Percentiles rank a stretch among this genome's conserved stretches.
These are phyloP conservation scores for Paradoxurus hermaphroditus DNA, from an alignment of 2,113 vertebrate genomes.

Conservation along the genomic window DNA sequence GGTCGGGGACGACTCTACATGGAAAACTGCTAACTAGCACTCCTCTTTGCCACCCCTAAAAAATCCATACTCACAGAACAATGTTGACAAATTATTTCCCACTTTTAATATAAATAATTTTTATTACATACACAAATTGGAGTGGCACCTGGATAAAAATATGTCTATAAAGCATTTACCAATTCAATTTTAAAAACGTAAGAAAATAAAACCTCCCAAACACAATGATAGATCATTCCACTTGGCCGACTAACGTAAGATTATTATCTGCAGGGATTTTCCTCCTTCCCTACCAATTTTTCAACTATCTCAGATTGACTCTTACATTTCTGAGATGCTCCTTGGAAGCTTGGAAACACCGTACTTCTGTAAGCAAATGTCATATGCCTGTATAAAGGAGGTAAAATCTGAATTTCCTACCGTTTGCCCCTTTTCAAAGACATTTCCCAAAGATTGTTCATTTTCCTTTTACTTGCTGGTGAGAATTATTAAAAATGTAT, in stretches of 20 bases:
- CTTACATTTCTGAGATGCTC: constrained; percentile 40
- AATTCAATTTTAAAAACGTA: constrained; percentile 59
- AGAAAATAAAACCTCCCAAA: constrained; percentile 75
- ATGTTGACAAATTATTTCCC: constrained; percentile 66
- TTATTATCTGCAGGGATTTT: constrained; percentile 54
- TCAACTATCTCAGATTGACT: constrained; percentile 58
- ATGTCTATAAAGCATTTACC: constrained; percentile 74
- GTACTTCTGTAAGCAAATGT: constrained; percentile 38
- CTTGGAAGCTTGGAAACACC: constrained; percentile 38
- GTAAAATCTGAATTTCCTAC: constrained; percentile 7
- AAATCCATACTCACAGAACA: constrained; percentile 73
- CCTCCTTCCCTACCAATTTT: neutral
- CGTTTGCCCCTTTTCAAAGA: constrained; percentile 58
- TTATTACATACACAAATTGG: constrained; percentile 80
- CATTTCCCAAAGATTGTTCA: constrained; percentile 48
- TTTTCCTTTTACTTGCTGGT: constrained; percentile 64
- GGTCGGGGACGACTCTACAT: constrained; percentile 28
- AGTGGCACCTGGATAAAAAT: constrained; percentile 83
- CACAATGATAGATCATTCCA: constrained; percentile 57
- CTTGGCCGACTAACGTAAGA: neutral
- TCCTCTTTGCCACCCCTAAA: constrained; percentile 67
- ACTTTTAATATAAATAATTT: constrained; percentile 82
- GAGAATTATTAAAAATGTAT: constrained; percentile 55
- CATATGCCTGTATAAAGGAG: constrained; percentile 35
- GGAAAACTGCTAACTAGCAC: constrained; percentile 72